Percentiles rank a stretch among this genome's conserved stretches.
phyloP scores from a whole-genome alignment of 2,888 invertebrate species.

The Dolichomitus sp. region DNA sequence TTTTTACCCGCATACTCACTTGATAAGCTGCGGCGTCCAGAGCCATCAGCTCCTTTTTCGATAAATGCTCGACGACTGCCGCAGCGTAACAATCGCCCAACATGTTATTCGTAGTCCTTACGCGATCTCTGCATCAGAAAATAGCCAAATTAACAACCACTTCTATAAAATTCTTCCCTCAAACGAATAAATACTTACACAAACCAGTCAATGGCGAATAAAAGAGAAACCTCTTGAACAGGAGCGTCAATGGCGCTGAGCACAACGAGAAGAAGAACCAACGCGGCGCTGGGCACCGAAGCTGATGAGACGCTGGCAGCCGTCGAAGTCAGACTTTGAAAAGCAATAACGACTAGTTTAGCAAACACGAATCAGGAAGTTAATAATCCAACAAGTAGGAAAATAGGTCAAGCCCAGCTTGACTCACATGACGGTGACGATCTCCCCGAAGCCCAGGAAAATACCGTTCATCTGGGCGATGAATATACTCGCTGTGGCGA shows the following conservation, averaged over 20 bases:
- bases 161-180: background rate
- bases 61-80: slow-evolving; percentile 94
- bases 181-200: slow-evolving; percentile 90
- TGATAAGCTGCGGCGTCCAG: slow-evolving; percentile 90
- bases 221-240: slow-evolving; percentile 92
- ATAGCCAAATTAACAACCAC: background rate
- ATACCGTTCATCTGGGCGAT: slow-evolving; percentile 96
- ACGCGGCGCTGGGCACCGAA: slow-evolving; percentile 94
- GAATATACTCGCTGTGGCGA: slow-evolving; percentile 95
- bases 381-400: slow-evolving; percentile 7
- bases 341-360: slow-evolving; percentile 30
- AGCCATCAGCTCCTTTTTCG: slow-evolving; percentile 93
- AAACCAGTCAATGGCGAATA: slow-evolving; percentile 96
- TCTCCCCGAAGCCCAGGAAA: slow-evolving; percentile 92
- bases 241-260: slow-evolving; percentile 94
- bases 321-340: slow-evolving; percentile 91
- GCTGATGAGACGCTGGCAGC: slow-evolving; percentile 96
- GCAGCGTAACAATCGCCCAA: slow-evolving; percentile 96
- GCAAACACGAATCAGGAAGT: background rate
- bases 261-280: slow-evolving; percentile 93
- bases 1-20: slow-evolving; percentile 79
- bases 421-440: slow-evolving; percentile 95
- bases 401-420: slow-evolving; percentile 1
- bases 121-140: slow-evolving; percentile 90
- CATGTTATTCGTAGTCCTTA: slow-evolving; percentile 96